Conservation (phyloP, 2,888 invertebrate species). For the Microctonus brassicae region DNA sequence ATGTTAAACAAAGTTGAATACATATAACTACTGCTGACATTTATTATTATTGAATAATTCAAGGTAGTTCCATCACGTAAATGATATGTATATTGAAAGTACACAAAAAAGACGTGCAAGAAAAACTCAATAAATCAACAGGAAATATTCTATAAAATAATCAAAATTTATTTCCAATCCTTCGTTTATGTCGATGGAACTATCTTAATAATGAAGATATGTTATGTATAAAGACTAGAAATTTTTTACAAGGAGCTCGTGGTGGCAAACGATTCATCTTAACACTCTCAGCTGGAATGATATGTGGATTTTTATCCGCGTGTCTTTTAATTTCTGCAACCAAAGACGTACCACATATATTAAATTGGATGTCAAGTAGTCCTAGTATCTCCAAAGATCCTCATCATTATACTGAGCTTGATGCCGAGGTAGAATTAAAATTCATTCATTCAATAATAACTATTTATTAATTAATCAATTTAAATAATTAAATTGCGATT, state of each 20-base stretch:
- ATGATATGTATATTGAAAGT: too few species aligned
- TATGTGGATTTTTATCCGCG: slow-evolving; percentile 83
- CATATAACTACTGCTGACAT: not conserved
- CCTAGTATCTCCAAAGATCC: slow-evolving; percentile 65
- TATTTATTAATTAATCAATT: too few species aligned
- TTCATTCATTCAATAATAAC: not conserved
- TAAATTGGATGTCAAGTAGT: slow-evolving; percentile 71
- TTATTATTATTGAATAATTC: not conserved
- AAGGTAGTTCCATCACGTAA: too few species aligned
- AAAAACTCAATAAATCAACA: too few species aligned
- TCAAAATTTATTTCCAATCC: too few species aligned
- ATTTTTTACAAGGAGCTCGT: slow-evolving; percentile 49
- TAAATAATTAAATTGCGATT: too few species aligned
- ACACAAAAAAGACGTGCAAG: too few species aligned
- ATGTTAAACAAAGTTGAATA: not conserved
- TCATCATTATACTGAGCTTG: slow-evolving; percentile 65
- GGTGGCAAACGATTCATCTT: slow-evolving; percentile 78
- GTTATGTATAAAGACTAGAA: not conserved
- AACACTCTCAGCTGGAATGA: slow-evolving; percentile 80
- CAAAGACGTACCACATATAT: slow-evolving; percentile 71
- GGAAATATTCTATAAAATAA: too few species aligned
- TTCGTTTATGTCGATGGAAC: too few species aligned
- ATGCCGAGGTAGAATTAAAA: slow-evolving; percentile 57
- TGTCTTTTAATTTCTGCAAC: slow-evolving; percentile 78
- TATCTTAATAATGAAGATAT: too few species aligned